Evolutionary conservation across 2,797 vertebrate species (phyloP).

Genomic region (Microctenopoma lineatum): DNA sequence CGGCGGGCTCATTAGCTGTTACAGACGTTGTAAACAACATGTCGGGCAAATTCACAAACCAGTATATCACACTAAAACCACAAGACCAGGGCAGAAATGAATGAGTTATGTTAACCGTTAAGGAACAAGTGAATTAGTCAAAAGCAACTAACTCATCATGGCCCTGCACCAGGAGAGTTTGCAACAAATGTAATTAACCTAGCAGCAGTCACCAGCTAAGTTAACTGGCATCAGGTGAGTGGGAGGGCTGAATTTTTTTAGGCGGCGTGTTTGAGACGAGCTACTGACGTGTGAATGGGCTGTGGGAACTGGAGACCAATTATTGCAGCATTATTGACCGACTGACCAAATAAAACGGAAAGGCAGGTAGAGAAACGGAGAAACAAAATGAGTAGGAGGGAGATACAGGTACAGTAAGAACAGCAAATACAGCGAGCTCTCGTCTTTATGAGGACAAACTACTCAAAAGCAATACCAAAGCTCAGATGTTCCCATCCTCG

Average conservation of each 20-base stretch:
- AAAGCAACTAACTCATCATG: background rate
- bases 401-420: slow-evolving; percentile 9
- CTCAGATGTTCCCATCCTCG: background rate
- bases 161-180: background rate
- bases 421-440: background rate
- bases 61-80: slow-evolving; percentile 9
- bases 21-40: slow-evolving; percentile 43
- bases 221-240: slow-evolving; percentile 38
- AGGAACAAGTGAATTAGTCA: slow-evolving; percentile 9
- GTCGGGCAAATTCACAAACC: slow-evolving; percentile 36
- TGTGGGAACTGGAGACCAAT: slow-evolving; percentile 55
- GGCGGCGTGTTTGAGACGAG: slow-evolving; percentile 5
- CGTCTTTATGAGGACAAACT: slow-evolving; percentile 24
- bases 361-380: slow-evolving; percentile 3
- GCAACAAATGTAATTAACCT: slow-evolving; percentile 38
- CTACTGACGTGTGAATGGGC: slow-evolving; percentile 40
- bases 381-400: slow-evolving; percentile 11
- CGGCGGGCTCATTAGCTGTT: slow-evolving; percentile 47
- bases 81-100: background rate
- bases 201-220: slow-evolving; percentile 24
- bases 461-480: slow-evolving; percentile 17
- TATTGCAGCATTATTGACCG: slow-evolving; percentile 48
- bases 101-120: background rate
- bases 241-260: slow-evolving; percentile 29
- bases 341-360: slow-evolving; percentile 44